Evolutionary conservation across 2,113 vertebrate species (phyloP), one percentile per base, ranked within the genome.

Genomic region (Tonatia bakeri): DNA sequence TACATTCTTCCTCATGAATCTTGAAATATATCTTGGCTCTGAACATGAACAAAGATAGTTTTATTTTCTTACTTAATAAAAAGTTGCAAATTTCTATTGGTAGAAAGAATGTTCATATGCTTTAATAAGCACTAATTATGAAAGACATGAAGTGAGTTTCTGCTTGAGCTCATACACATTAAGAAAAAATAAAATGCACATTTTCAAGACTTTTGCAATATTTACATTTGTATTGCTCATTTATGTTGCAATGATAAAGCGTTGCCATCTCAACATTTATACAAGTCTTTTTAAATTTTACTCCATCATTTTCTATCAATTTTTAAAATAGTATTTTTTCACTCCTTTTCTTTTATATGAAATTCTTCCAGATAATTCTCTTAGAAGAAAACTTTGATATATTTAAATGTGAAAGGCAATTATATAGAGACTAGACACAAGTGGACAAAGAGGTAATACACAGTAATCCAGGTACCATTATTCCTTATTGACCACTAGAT

Each of bases 71-170:
- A 31, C 54, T 82, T 75, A 84, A 84, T 92, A 80, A 73, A 75
- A 50, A 56, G 17, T 45, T 54, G 38, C 24, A 88, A 52, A 81
- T 76, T 84, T 95, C 56, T 50, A 50, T 40, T 56, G 19, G 75
- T 79, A 67, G 31, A 81, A 89, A 96, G 7, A 80, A 87, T 65
- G 56, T 90, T 83, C 20, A 31, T 64, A 38, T 31, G n/a, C 5
- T 95, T 92, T 65, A 75, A 76, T 91, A 84, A 90, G 31, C 33
- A 80, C 64, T 91, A 79, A 79, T 91, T 96, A 95, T 43, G 38
- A 84, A 87, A 93, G 12, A 73, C 43, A 75, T 75, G 13, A 94
- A 86, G 56, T 50, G 2, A 76, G 67, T 79, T 92, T 90, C 22
- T 83, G 33, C 7, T 79, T 59, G 43, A 96, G 31, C n/a, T 80